phyloP scores from a whole-genome alignment of 2,888 invertebrate species.

The Trichacis sp. region DNA sequence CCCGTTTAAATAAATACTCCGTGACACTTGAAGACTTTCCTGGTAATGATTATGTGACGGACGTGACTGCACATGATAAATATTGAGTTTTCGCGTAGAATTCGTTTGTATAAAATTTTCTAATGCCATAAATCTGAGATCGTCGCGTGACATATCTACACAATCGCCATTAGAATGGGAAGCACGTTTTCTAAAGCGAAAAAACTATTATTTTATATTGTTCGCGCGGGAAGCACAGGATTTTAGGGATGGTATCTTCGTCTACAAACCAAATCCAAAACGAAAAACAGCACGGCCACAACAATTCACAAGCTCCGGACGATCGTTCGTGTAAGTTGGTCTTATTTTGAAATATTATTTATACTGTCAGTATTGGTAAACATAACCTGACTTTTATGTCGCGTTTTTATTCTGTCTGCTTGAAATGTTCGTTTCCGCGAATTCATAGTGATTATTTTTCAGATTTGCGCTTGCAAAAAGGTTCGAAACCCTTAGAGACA shows the following conservation, averaged over 20 bases:
- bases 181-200: constrained; percentile 50
- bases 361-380: neutral
- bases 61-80: no score
- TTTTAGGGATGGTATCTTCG: constrained; percentile 69
- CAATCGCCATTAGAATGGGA: constrained; percentile 51
- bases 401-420: neutral
- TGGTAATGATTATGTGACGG: no score
- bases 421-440: neutral
- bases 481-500: constrained; percentile 74
- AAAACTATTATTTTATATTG: constrained; percentile 47
- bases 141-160: no score
- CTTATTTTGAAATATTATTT: neutral
- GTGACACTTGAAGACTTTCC: no score
- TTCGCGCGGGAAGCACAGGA: constrained; percentile 55
- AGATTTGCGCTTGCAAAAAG: constrained; percentile 66
- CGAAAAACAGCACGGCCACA: constrained; percentile 40
- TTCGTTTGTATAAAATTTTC: no score
- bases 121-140: no score
- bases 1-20: no score
- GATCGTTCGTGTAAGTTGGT: constrained; percentile 15
- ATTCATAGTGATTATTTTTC: no score
- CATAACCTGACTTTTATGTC: neutral
- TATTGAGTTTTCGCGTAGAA: no score
- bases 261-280: constrained; percentile 64
- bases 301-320: neutral